Base-by-base conservation (phyloP, 1,140 invertebrate genomes). In the Vanessa tameamea region DNA sequence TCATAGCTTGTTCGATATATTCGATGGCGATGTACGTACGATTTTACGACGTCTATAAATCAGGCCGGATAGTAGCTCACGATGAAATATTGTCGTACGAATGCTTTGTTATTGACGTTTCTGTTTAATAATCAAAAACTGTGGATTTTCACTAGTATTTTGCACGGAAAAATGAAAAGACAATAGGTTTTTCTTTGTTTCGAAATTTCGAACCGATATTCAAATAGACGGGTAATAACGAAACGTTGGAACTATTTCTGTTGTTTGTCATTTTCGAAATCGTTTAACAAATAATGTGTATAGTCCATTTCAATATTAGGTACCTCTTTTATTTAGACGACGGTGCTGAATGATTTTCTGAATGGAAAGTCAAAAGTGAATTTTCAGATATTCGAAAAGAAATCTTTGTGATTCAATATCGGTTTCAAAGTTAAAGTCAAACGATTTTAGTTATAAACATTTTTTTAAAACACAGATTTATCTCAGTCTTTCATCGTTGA, bases 21-120 rank as follows among this genome's bases (percentile, higher is more conserved):
- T 71, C 43, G 67, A 67, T 59, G 48, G 47, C 37, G 37, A 26
- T 53, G 69, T 31, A 59, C 47, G 43, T 37, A 20, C 48, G 16
- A 59, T 72, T 73, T 74, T 74, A 78, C 72, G 72, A 68, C 47
- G 16, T 26, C 53, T 31, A 78, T 78, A 74, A 74, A 74, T 78
- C 69, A 74, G 53, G 16, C 15, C 47, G 26, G 48, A 64, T 53
- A 47, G 16, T 47, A 47, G 48, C 48, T 74, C 72, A 69, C 68
- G 69, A 59, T 78, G 59, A 74, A 78, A 78, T 74, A 78, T 78
- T 53, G 59, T 66, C 16, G 26, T 53, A 43, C 47, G 68, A 71
- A 63, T 51, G 66, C 69, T 74, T 64, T 74, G 67, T 13, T 57
- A 71, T 69, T 71, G 72, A 73, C 65, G 43, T 69, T 69, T 63